Evolutionary conservation across 1,140 invertebrate species (phyloP).

Genomic region (Condylostylus longicornis): DNA sequence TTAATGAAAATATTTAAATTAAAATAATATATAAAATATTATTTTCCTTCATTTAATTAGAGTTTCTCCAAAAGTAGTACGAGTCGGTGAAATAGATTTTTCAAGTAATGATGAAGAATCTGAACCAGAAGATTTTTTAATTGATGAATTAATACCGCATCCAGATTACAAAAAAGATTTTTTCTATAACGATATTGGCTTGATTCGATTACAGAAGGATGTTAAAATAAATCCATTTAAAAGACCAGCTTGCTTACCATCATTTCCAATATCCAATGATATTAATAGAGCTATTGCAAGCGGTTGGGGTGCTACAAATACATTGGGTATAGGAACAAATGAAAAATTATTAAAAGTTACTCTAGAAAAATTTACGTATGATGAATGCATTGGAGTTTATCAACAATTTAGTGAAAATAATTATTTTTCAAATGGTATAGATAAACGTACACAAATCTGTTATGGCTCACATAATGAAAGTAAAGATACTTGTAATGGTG

Average conservation of each 20-base stretch:
- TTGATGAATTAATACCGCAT: constrained; percentile 13
- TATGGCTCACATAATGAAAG: constrained; percentile 37
- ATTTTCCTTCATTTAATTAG: constrained; percentile 19
- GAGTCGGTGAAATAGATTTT: constrained; percentile 23
- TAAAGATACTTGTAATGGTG: constrained; percentile 32
- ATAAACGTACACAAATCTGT: constrained; percentile 40
- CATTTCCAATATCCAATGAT: constrained; percentile 12
- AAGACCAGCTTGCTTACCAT: constrained; percentile 26
- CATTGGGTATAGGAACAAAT: constrained; percentile 27
- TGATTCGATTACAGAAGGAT: constrained; percentile 14
- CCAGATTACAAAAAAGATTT: constrained; percentile 13
- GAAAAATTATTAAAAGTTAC: constrained; percentile 37
- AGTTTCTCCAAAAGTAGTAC: constrained; percentile 18
- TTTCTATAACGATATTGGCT: constrained; percentile 24
- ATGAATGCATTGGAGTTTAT: constrained; percentile 10
- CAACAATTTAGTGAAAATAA: constrained; percentile 8
- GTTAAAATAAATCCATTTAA: constrained; percentile 20
- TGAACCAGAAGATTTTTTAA: constrained; percentile 15
- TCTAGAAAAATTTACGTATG: constrained; percentile 18
- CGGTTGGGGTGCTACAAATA: constrained; percentile 38
- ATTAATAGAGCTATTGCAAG: constrained; percentile 26
- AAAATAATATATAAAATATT: no score
- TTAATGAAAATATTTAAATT: no score
- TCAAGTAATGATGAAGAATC: constrained; percentile 16
- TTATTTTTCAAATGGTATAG: constrained; percentile 3